Percentiles rank a stretch among this genome's conserved stretches.
Evolutionary conservation across 2,113 vertebrate genomes (phyloP).

Genomic region (Taurulus bubalis): DNA sequence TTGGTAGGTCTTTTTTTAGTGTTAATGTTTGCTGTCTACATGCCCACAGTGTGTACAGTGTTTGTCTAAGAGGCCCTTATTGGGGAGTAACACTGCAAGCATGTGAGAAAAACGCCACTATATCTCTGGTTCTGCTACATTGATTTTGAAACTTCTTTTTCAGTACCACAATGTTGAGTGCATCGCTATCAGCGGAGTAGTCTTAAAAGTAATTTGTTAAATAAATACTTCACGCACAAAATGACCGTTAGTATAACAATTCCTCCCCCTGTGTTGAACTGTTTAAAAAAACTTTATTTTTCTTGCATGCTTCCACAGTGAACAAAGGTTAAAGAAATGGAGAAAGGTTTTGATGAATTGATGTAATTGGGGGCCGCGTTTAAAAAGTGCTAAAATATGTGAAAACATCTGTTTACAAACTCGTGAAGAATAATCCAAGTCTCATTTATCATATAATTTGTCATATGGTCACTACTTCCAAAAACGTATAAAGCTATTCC

Average conservation of each 20-base stretch:
- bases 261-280: too few relatives aligned
- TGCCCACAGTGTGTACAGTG: slow-evolving; percentile 49
- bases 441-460: too few relatives aligned
- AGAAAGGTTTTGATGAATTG: not conserved
- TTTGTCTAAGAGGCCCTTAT: slow-evolving; percentile 3
- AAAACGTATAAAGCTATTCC: too few relatives aligned
- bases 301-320: not conserved
- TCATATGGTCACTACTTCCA: too few relatives aligned
- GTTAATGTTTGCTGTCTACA: slow-evolving; percentile 47
- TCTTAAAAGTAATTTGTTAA: not conserved
- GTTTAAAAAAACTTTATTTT: too few relatives aligned
- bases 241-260: not conserved
- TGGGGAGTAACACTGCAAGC: not conserved
- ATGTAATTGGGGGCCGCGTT: not conserved
- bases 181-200: too few relatives aligned
- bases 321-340: not conserved
- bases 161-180: not conserved
- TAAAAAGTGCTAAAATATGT: not conserved
- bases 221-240: not conserved
- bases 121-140: not conserved
- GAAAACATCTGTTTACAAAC: too few relatives aligned
- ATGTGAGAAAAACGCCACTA: not conserved
- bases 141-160: not conserved
- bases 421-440: not conserved
- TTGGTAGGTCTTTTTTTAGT: slow-evolving; percentile 54